A percentile compares a stretch with the other conserved stretches of the same genome.
Evolutionary conservation across 35 echinoderm and acorn worm genomes (phyloP).

Genomic region (Holothuria glaberrima): DNA sequence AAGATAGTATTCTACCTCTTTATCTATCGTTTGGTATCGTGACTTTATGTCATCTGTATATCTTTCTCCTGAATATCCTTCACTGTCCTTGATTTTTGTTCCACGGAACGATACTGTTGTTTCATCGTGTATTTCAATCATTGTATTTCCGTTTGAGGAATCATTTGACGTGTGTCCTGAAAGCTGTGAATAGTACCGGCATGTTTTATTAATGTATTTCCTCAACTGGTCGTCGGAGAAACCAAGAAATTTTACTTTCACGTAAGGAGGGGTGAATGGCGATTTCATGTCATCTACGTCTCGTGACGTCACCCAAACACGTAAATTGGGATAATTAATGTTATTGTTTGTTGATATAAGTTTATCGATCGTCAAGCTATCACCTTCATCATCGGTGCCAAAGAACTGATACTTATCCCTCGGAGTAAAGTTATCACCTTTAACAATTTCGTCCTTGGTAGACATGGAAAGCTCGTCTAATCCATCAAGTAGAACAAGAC

Average conservation of each 20-base stretch:
- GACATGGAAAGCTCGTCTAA: slow-evolving; percentile 31
- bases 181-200: slow-evolving; percentile 8
- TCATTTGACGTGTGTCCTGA: not conserved
- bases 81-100: not conserved
- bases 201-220: slow-evolving; percentile 24
- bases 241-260: slow-evolving; percentile 14
- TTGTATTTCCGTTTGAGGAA: not conserved
- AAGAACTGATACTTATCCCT: not conserved
- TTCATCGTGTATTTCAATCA: too few relatives aligned
- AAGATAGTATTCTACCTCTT: not conserved
- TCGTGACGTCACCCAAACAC: slow-evolving; percentile 12
- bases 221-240: not conserved
- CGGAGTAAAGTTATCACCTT: not conserved
- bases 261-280: not conserved
- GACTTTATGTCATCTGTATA: not conserved
- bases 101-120: not conserved
- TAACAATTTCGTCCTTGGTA: not conserved
- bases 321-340: not conserved
- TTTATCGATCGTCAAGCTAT: not conserved
- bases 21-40: not conserved
- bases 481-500: not conserved
- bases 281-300: slow-evolving; percentile 14
- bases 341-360: not conserved
- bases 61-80: not conserved
- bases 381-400: not conserved